Evolutionary conservation across 35 echinoderm and acorn worm genomes (phyloP), one percentile per base, ranked within the genome.

Genomic region (Ptychodera flava): DNA sequence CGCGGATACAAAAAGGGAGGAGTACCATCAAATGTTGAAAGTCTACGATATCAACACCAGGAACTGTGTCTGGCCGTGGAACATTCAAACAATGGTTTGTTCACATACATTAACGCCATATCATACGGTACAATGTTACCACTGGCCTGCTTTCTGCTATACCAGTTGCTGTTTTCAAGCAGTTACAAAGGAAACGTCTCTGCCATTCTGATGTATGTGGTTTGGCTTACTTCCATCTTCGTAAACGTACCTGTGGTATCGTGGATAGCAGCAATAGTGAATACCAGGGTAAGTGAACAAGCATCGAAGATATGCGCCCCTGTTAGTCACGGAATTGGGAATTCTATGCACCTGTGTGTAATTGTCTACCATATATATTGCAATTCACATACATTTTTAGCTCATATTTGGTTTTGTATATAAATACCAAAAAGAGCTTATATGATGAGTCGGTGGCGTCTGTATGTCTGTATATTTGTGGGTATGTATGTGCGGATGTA

Each of bases 231-330:
- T 29, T 92, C 86, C 0, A 95, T 95, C 35, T 95, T 95, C 36
- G 78, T 95, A 38, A 95, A 95, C 36, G 86, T 95, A 77, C 83
- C 84, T 16, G 90, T 95, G 6, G 90, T 92, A 28, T 95, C 93
- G 27, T 95, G 93, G 93, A 86, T 89, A n/a, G 93, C 93, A 16
- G 86, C 93, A 16, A 75, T 95, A 28, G 78, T 89, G 15, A 95
- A 90, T 86, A 77, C 90, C 27, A 89, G 77, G 93, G 93, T 95
- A 88, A 83, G 85, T 80, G n/a, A n/a, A n/a, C n/a, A n/a, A n/a
- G n/a, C n/a, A n/a, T n/a, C n/a, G n/a, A n/a, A n/a, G n/a, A n/a
- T n/a, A n/a, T n/a, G n/a, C n/a, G n/a, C n/a, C n/a, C n/a, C n/a
- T n/a, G n/a, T n/a, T n/a, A n/a, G n/a, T n/a, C n/a, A n/a, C n/a